A percentile compares a stretch with the other conserved stretches of the same genome.
These are phyloP conservation scores for Cantharis lateralis DNA, from an alignment of 2,888 invertebrate genomes.

Conservation along the genomic window DNA sequence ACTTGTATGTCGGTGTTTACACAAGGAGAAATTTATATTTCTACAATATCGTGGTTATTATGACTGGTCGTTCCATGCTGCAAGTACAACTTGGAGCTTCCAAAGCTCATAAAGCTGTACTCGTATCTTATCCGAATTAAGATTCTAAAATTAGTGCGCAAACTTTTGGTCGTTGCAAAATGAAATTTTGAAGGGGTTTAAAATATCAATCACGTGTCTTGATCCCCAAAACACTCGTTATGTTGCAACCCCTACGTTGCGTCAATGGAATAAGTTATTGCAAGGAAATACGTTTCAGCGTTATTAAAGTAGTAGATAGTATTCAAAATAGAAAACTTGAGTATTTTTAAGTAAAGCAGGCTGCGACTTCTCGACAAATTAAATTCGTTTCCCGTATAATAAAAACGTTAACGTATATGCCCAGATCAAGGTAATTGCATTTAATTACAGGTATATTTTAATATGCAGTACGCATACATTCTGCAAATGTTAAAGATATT, in stretches of 20 bases:
- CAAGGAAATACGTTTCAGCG: neutral
- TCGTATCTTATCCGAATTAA: neutral
- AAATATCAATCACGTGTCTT: neutral
- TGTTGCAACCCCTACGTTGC: neutral
- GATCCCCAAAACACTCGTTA: neutral
- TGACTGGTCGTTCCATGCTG: neutral
- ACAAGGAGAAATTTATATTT: neutral
- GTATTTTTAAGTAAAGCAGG: neutral
- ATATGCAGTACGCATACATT: neutral
- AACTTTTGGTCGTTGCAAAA: neutral
- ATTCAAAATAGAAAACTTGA: neutral
- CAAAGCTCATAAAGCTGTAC: neutral
- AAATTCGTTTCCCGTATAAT: neutral
- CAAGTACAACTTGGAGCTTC: neutral
- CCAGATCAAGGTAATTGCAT: neutral
- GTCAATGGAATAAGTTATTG: neutral
- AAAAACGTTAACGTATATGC: neutral
- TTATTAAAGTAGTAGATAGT: neutral
- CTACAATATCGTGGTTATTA: neutral
- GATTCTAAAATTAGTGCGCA: neutral
- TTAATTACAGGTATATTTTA: neutral
- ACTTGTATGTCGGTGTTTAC: slow-evolving; percentile 7
- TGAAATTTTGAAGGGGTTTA: neutral
- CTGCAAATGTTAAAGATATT: slow-evolving; percentile 14
- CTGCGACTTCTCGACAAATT: neutral